Percentiles rank a stretch among this genome's conserved stretches.
These are phyloP conservation scores for Enteromius radiatus DNA, from an alignment of 2,797 vertebrate genomes.

Conservation along the genomic window DNA sequence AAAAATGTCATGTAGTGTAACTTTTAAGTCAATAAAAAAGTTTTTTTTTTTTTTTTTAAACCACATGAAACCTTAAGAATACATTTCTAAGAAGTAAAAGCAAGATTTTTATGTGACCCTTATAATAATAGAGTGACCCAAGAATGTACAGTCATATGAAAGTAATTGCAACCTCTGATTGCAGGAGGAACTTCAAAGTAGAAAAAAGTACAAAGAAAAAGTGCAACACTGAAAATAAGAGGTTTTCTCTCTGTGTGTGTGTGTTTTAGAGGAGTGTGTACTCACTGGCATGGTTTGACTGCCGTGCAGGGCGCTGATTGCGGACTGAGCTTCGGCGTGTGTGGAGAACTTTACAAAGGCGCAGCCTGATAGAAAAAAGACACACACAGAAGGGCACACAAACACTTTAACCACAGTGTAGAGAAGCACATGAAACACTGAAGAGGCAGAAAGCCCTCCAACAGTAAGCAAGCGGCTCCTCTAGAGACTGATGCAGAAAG, in stretches of 20 bases:
- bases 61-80: not conserved
- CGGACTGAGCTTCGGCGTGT: conserved; percentile 95
- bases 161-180: not conserved
- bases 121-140: not conserved
- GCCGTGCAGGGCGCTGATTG: conserved; percentile 93
- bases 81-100: not conserved
- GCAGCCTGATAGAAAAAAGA: conserved; percentile 81
- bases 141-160: not conserved
- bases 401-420: conserved; percentile 53
- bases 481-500: conserved; percentile 77
- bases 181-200: not conserved
- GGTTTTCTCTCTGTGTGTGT: not conserved
- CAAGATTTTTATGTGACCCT: not conserved
- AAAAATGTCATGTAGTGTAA: not conserved
- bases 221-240: not conserved
- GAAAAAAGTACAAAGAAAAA: not conserved
- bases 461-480: conserved; percentile 37
- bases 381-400: conserved; percentile 53
- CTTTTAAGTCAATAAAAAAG: not conserved
- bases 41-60: not conserved
- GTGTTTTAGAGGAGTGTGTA: conserved; percentile 51
- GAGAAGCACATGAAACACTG: conserved; percentile 56
- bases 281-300: conserved; percentile 98
- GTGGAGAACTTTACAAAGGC: conserved; percentile 98
- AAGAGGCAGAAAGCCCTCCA: conserved; percentile 65